Evolutionary conservation across 2,113 vertebrate species (phyloP).

Genomic region (Hippoglossus stenolepis): DNA sequence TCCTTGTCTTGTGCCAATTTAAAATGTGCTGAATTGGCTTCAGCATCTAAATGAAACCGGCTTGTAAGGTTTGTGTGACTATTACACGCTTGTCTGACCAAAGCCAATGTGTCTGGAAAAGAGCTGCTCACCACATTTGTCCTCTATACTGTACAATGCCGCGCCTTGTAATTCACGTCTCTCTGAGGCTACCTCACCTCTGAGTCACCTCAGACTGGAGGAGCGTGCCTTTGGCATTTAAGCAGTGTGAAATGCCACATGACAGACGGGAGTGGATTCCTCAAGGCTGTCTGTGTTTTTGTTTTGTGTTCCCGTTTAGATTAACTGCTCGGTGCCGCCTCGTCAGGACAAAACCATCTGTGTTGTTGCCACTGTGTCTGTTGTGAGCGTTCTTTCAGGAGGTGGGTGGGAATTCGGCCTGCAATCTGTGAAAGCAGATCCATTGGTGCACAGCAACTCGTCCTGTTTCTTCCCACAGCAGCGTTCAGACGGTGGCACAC

Average conservation of each 20-base stretch:
- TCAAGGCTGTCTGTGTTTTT: slow-evolving; percentile 43
- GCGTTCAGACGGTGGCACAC: slow-evolving; percentile 24
- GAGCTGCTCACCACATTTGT: slow-evolving; percentile 27
- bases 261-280: slow-evolving; percentile 28
- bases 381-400: slow-evolving; percentile 46
- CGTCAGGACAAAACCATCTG: slow-evolving; percentile 66
- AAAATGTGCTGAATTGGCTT: slow-evolving; percentile 61
- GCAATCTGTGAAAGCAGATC: slow-evolving; percentile 57
- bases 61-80: slow-evolving; percentile 37
- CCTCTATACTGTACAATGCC: slow-evolving; percentile 13
- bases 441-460: slow-evolving; percentile 18
- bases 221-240: slow-evolving; percentile 54
- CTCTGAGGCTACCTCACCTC: slow-evolving; percentile 40
- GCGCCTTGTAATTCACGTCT: slow-evolving; percentile 18
- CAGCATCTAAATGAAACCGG: slow-evolving; percentile 15
- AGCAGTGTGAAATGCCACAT: slow-evolving; percentile 51
- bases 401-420: slow-evolving; percentile 58
- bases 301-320: slow-evolving; percentile 58
- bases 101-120: slow-evolving; percentile 6
- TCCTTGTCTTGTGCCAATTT: slow-evolving; percentile 36
- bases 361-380: slow-evolving; percentile 60
- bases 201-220: slow-evolving; percentile 41
- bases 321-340: slow-evolving; percentile 45
- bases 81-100: slow-evolving; percentile 67
- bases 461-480: slow-evolving; percentile 43